phyloP scores from a whole-genome alignment of 2,797 vertebrate species.

The Lateolabrax maculatus region DNA sequence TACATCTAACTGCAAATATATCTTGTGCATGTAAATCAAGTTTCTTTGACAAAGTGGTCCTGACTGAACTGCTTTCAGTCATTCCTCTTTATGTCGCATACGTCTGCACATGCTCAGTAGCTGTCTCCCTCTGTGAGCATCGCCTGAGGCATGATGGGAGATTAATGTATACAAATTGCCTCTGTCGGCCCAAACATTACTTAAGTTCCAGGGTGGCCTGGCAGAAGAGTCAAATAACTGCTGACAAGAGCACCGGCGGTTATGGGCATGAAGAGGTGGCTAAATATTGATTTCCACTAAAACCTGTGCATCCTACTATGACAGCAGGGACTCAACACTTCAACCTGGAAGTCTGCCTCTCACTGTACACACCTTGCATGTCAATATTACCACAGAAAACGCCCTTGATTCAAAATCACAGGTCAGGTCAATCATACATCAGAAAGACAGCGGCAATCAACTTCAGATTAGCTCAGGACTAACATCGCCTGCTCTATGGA shows the following conservation, averaged over 20 bases:
- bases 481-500: no score
- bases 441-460: no score
- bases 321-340: conserved; percentile 2
- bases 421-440: not conserved
- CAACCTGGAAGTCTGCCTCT: not conserved
- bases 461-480: no score
- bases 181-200: not conserved
- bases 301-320: not conserved
- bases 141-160: conserved; percentile 28
- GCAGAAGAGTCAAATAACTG: conserved; percentile 22
- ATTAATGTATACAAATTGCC: conserved; percentile 44
- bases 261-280: conserved; percentile 1
- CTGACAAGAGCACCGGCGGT: conserved; percentile 16
- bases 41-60: no score
- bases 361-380: not conserved
- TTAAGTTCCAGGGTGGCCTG: conserved; percentile 19
- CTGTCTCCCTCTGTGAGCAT: conserved; percentile 10
- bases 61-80: not conserved
- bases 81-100: not conserved
- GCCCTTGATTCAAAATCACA: conserved; percentile 1
- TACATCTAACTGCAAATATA: no score
- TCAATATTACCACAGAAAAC: not conserved
- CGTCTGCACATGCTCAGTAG: conserved; percentile 2
- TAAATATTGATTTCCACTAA: conserved; percentile 34
- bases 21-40: no score